Evolutionary conservation across 2,888 invertebrate genomes (phyloP), one percentile per base, ranked within the genome.

Genomic region (Andrena minutula): DNA sequence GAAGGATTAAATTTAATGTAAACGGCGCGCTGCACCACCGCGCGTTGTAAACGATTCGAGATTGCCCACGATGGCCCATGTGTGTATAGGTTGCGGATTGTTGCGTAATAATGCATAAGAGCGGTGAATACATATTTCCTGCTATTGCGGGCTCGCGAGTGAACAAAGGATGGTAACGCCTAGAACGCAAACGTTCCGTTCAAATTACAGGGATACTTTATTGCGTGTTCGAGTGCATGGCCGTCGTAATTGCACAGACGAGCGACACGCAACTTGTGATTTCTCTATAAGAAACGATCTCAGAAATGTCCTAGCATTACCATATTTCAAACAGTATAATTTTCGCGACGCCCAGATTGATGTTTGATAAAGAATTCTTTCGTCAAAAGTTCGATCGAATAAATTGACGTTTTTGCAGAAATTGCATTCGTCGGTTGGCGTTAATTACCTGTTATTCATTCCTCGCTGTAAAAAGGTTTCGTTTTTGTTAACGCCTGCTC

Each of bases 31-130:
- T 69, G 49, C 26, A 69, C 41, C 30, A 26, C 51, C 41, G 32
- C n/a, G 30, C 64, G 69, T 69, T 79, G 60, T 64, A 60, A 69
- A 16, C 51, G 28, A 53, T 53, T 53, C 53, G 63, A 63, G 63
- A 79, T 73, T 69, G 49, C 10, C 68, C 56, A 47, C 28, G 78
- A 53, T 79, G 28, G 51, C 58, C 64, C 65, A 56, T 61, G 66
- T 53, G 66, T 53, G 53, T 82, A 74, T 65, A 79, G 69, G 53
- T 82, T 82, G 60, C 70, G 70, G 47, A 74, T 75, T 53, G 61
- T 79, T 82, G 70, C 81, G 81, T 79, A 79, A 79, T 74, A 82
- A 79, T 79, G 65, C 53, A 74, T 66, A 79, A 79, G 58, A 70
- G 51, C 61, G n/a, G 32, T 66, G 74, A 74, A 79, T 61, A 65